A percentile compares a stretch with the other conserved stretches of the same genome.
These are phyloP conservation scores for Lapara coniferarum DNA, from an alignment of 2,888 invertebrate genomes.

Conservation along the genomic window DNA sequence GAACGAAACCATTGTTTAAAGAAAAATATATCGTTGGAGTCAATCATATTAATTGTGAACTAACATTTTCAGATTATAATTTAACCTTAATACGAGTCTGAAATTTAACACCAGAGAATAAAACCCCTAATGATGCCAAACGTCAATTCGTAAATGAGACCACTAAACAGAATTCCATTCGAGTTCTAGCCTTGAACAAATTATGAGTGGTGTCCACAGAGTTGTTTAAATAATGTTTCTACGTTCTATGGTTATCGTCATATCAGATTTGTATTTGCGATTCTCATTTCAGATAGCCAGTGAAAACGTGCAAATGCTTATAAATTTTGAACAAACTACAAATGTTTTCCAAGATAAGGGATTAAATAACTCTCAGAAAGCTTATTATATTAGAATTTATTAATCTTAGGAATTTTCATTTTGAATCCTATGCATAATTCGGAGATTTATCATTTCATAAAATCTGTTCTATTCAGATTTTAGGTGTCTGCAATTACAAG, in stretches of 20 bases:
- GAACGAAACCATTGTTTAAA: too few species aligned
- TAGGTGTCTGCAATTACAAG: not conserved
- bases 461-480: not conserved
- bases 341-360: constrained; percentile 4
- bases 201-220: constrained; percentile 15
- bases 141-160: not conserved
- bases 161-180: not conserved
- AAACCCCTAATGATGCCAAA: not conserved
- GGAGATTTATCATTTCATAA: constrained; percentile 8
- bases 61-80: too few species aligned
- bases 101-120: not conserved
- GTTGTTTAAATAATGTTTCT: constrained; percentile 30
- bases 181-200: constrained; percentile 9
- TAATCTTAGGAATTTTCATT: constrained; percentile 10
- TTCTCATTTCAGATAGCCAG: constrained; percentile 44
- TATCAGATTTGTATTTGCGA: constrained; percentile 35
- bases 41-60: too few species aligned
- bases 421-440: constrained; percentile 16
- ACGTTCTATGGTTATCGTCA: constrained; percentile 29
- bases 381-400: constrained; percentile 1
- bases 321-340: constrained; percentile 32
- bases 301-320: constrained; percentile 34
- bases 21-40: too few species aligned
- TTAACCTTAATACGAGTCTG: not conserved
- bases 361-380: constrained; percentile 16